Base-by-base conservation (phyloP, 2,888 invertebrate genomes). In the Athetis lepigone region DNA sequence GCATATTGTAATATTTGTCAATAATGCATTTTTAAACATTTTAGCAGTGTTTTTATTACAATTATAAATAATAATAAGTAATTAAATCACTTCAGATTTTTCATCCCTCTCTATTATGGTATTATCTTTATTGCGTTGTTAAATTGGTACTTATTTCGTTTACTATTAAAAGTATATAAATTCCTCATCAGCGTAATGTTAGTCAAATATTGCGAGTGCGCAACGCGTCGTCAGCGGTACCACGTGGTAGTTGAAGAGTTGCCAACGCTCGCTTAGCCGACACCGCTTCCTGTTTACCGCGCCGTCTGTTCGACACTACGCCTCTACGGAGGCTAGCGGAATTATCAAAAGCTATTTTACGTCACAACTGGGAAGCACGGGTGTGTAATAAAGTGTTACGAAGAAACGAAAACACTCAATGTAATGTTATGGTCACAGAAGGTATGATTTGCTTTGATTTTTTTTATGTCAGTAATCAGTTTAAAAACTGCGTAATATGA, bases 261-360 rank as follows among this genome's bases (percentile, higher is more conserved):
- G 93, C 93, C 94, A 94, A 90, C 85, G 85, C 85, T 86, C 86
- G 83, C 85, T 83, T 84, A 85, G 80, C 79, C 86, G 85, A 80
- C 81, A 80, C 79, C 82, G 81, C 85, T 94, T 94, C 94, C 94
- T 94, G 94, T 94, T 93, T 93, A 92, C 91, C 80, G 81, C 81
- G 80, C 85, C 83, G 85, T 85, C 87, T 86, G 84, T 81, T 81
- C 78, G 71, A 76, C 80, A 78, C 82, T 80, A 75, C 84, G 82
- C 79, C 77, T 83, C 79, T 80, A 73, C 66, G 62, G 75, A 60
- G 60, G 63, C 70, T 79, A 79, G 81, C 71, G 77, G 81, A 80
- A 74, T 82, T 81, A 84, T 78, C 80, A 80, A 84, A 81, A 77
- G 73, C 72, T 77, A 74, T 74, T 77, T 78, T 78, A 82, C 81